A percentile compares a stretch with the other conserved stretches of the same genome.
Conservation (phyloP, 92 coral and sea anemone genomes). For the Muricea muricata region DNA sequence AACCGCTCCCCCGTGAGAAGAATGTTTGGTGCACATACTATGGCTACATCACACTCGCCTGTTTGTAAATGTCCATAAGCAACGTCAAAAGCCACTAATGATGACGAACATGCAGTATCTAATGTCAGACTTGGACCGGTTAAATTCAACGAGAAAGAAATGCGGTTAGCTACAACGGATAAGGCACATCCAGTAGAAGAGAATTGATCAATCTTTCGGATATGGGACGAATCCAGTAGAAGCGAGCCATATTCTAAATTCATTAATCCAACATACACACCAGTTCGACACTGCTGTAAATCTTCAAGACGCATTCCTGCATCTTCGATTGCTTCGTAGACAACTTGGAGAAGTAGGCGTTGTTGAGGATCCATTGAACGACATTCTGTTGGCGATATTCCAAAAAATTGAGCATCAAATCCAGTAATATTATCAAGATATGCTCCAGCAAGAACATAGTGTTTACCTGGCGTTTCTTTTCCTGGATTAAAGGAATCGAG, state of each 20-base stretch:
- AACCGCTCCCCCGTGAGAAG: conserved; percentile 25
- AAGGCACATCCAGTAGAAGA: conserved; percentile 60
- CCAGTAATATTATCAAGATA: conserved; percentile 49
- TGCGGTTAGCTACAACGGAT: conserved; percentile 60
- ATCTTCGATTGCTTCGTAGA: conserved; percentile 74
- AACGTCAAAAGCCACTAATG: conserved; percentile 58
- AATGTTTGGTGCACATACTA: conserved; percentile 66
- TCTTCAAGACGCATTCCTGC: conserved; percentile 65
- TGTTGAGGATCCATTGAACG: conserved; percentile 68
- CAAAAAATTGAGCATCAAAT: conserved; percentile 62
- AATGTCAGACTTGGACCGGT: conserved; percentile 71
- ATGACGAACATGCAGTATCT: conserved; percentile 73
- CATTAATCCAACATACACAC: conserved; percentile 70
- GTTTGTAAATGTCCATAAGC: conserved; percentile 48
- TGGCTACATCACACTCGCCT: conserved; percentile 64
- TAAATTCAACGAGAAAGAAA: conserved; percentile 61
- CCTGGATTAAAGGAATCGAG: conserved; percentile 40
- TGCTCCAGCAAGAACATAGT: conserved; percentile 56
- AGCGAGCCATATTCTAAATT: conserved; percentile 56
- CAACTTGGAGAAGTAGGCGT: conserved; percentile 63
- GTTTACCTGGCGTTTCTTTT: conserved; percentile 53
- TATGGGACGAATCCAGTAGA: conserved; percentile 30
- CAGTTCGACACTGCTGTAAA: conserved; percentile 65
- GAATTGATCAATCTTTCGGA: conserved; percentile 46
- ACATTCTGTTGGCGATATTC: conserved; percentile 62